Base-by-base conservation (phyloP, 2,888 invertebrate genomes). In the Tetragonula carbonaria region DNA sequence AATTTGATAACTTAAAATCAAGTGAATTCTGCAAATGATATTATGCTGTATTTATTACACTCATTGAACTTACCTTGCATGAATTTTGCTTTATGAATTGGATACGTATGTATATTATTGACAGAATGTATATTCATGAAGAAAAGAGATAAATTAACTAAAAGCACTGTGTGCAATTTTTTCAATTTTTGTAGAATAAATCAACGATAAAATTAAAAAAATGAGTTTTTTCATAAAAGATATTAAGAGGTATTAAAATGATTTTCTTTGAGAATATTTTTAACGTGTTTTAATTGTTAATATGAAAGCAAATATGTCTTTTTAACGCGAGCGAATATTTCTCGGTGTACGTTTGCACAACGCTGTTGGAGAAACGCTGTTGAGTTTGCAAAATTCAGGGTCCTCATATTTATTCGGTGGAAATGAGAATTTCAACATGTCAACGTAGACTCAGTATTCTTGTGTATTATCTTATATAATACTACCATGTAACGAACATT, bases 351-450 rank as follows among this genome's bases (percentile, higher is more conserved):
- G 14, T 62, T 62, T 62, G 62, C 16, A 28, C 23, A 62, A 62
- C 28, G 62, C 16, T 62, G 16, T 23, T 16, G 8, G 28, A 62
- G 62, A 78, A 82, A 74, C 33, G 3, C 33, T 67, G 79, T 82
- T 66, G 79, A 83, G 73, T 80, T 86, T 38, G 83, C 86, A 86
- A 83, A 74, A 86, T 83, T 80, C 72, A 63, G 74, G 74, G 67
- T 71, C 65, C 77, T 63, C 66, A 71, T 86, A 77, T 65, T 84
- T 79, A 74, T 71, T 74, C 66, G 81, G 78, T 85, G 38, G 86
- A 88, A 90, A 91, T 88, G 86, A 85, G 82, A 87, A 89, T 91
- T 91, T 90, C 90, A 90, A 91, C 91, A 91, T 92, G 92, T 92
- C 92, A 93, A 91, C 90, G 89, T 88, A 84, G 91, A 50, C 8